Conservation (phyloP, 2,797 vertebrate genomes). For the Pachyuromys duprasi region DNA sequence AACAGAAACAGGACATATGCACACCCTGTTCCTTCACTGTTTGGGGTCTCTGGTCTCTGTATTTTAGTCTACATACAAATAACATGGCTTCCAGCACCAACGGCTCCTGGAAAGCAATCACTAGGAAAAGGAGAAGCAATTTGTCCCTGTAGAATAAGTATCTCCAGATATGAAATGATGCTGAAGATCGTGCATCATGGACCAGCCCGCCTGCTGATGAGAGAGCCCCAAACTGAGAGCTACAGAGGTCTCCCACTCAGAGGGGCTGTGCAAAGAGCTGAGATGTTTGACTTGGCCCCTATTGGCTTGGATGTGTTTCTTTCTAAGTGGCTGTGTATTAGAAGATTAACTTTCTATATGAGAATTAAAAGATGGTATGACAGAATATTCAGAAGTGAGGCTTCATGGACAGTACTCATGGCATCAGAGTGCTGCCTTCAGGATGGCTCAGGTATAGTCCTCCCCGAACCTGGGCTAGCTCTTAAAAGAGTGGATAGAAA, state of each 20-base stretch:
- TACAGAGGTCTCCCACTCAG: accelerated
- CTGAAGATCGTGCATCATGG: accelerated
- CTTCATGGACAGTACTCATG: background rate
- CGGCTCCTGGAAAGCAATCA: background rate
- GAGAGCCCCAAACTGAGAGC: background rate
- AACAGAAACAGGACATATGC: background rate
- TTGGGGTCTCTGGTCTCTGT: background rate
- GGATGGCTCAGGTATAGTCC: background rate
- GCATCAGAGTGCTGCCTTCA: background rate
- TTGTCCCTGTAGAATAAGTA: background rate
- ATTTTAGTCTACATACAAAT: background rate
- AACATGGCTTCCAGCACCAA: background rate
- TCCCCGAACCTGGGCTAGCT: background rate
- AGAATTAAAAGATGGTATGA: background rate
- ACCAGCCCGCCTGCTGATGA: accelerated
- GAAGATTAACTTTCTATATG: background rate
- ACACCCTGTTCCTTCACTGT: accelerated
- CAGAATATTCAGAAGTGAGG: background rate
- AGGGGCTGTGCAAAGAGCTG: background rate
- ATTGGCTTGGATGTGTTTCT: background rate
- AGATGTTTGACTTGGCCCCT: background rate
- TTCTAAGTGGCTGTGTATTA: background rate
- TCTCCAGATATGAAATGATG: background rate
- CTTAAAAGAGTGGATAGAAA: background rate
- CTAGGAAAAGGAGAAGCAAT: background rate